Conservation (phyloP, 2,797 vertebrate genomes). For the Tokudaia muenninki region DNA sequence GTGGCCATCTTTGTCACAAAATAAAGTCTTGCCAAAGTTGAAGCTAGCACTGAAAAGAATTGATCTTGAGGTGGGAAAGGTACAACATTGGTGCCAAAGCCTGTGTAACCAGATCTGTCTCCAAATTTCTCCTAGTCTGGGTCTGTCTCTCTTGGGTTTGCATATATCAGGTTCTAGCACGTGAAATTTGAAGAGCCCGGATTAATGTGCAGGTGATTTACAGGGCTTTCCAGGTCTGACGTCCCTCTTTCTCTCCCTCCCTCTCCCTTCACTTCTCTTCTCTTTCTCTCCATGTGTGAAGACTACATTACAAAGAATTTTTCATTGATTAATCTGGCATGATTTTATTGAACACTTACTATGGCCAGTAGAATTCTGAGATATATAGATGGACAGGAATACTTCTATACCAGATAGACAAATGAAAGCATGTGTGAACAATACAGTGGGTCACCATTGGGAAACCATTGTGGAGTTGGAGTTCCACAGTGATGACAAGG, state of each 20-base stretch:
- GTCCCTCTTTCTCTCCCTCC: too few species aligned
- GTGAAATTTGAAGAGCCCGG: not conserved
- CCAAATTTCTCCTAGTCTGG: not conserved
- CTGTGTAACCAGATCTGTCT: not conserved
- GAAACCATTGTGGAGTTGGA: not conserved
- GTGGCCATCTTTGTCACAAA: not conserved
- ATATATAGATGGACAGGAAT: not conserved
- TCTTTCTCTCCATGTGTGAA: not conserved
- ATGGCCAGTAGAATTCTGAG: not conserved
- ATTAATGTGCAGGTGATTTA: not conserved
- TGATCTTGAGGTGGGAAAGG: not conserved
- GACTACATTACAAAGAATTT: not conserved
- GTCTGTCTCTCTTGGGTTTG: not conserved
- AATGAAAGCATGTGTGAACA: not conserved
- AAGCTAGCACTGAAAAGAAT: not conserved
- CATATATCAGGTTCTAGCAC: not conserved
- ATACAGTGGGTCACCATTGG: too few species aligned
- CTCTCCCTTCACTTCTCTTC: too few species aligned
- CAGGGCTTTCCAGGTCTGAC: not conserved
- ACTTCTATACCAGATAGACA: not conserved
- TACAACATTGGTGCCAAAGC: not conserved
- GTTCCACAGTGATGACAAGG: not conserved
- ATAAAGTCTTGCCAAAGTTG: not conserved
- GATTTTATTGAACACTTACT: not conserved
- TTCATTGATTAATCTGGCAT: not conserved